Percentiles rank a stretch among this genome's conserved stretches.
Evolutionary conservation across 2,113 vertebrate genomes (phyloP).

Genomic region (Solea senegalensis): DNA sequence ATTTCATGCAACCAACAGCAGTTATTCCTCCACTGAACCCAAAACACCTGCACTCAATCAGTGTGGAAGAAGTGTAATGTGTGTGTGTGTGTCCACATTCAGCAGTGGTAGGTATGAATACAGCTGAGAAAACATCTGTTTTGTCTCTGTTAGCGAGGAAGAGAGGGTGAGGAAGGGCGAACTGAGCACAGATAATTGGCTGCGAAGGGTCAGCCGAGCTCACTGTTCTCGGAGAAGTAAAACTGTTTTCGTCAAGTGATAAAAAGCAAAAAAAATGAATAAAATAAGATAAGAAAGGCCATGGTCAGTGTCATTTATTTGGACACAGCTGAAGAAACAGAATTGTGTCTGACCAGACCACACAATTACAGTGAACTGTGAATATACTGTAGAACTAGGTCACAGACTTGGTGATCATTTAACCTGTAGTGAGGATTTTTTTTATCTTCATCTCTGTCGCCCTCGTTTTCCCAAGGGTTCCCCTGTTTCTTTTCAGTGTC

Average conservation of each 20-base stretch:
- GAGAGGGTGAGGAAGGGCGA: not conserved
- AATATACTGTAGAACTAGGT: not conserved
- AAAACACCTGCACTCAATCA: slow-evolving; percentile 58
- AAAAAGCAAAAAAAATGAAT: slow-evolving; percentile 10
- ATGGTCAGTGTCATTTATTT: not conserved
- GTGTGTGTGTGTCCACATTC: slow-evolving; percentile 10
- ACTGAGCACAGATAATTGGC: slow-evolving; percentile 36
- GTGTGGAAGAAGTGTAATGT: slow-evolving; percentile 16
- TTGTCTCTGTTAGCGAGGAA: slow-evolving; percentile 39
- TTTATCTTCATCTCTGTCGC: slow-evolving; percentile 7
- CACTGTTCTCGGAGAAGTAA: not conserved
- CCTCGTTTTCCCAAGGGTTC: slow-evolving; percentile 17
- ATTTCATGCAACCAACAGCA: slow-evolving; percentile 54
- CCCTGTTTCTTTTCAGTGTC: slow-evolving; percentile 20
- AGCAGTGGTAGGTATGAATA: slow-evolving; percentile 4
- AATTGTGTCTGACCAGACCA: not conserved
- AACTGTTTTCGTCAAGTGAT: slow-evolving; percentile 32
- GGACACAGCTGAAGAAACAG: not conserved
- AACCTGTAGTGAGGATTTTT: slow-evolving; percentile 14
- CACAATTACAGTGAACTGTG: not conserved
- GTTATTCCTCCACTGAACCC: slow-evolving; percentile 43
- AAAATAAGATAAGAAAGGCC: slow-evolving; percentile 9
- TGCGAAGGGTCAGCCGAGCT: slow-evolving; percentile 21
- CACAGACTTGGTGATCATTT: slow-evolving; percentile 1
- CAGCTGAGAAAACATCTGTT: slow-evolving; percentile 38